phyloP scores from a whole-genome alignment of 2,888 invertebrate genomes.

The Aphodius granarius region DNA sequence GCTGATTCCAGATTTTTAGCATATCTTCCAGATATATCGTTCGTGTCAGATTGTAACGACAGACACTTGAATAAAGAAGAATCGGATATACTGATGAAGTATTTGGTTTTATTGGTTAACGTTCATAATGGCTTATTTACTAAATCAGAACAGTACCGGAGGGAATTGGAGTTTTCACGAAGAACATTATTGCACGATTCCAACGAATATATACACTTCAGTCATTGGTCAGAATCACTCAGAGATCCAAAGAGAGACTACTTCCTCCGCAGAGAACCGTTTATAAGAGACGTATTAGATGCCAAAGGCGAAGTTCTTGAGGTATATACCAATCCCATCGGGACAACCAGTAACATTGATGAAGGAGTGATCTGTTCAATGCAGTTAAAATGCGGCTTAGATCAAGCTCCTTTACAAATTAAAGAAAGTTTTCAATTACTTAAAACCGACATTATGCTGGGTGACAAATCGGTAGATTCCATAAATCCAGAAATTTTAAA shows the following conservation, averaged over 20 bases:
- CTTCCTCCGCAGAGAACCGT: constrained; percentile 11
- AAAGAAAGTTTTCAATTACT: constrained; percentile 20
- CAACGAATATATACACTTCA: constrained; percentile 15
- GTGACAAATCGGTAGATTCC: constrained; percentile 18
- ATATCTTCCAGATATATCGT: constrained; percentile 26
- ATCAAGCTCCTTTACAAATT: constrained; percentile 24
- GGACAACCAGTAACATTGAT: not conserved
- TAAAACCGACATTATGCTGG: constrained; percentile 19
- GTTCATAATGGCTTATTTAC: constrained; percentile 26
- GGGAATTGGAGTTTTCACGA: constrained; percentile 26
- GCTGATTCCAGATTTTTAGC: constrained; percentile 25
- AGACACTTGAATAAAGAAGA: constrained; percentile 17
- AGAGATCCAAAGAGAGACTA: constrained; percentile 15
- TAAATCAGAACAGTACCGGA: constrained; percentile 26
- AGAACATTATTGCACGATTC: constrained; percentile 14
- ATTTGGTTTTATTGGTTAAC: constrained; percentile 23
- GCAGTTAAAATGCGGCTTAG: constrained; percentile 23
- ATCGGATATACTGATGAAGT: constrained; percentile 26
- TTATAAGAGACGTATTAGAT: constrained; percentile 22
- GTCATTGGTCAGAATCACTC: constrained; percentile 18
- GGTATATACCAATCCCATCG: constrained; percentile 14
- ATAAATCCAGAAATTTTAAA: constrained; percentile 9
- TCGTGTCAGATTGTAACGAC: constrained; percentile 23
- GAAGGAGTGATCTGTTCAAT: constrained; percentile 20
- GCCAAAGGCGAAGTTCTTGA: constrained; percentile 19